Conservation (phyloP, 1,140 invertebrate species). For the Oscheius sp. region DNA sequence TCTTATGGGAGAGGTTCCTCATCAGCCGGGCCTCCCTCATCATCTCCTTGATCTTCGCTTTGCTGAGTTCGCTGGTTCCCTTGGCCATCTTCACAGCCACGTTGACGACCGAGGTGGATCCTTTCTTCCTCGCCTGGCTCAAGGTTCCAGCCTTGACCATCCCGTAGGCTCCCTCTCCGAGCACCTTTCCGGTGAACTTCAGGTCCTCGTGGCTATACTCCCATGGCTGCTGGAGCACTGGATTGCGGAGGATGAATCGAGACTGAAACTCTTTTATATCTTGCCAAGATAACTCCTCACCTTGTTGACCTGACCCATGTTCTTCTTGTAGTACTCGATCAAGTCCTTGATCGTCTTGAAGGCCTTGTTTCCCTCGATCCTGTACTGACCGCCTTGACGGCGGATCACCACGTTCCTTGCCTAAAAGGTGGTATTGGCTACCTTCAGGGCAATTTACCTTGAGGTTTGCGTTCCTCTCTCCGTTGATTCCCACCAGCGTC, state of each 20-base stretch:
- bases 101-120: not conserved
- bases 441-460: too few relatives aligned
- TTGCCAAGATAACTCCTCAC: too few relatives aligned
- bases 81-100: slow-evolving; percentile 26
- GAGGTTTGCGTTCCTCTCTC: too few relatives aligned
- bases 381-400: not conserved
- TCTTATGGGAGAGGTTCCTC: slow-evolving; percentile 28
- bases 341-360: not conserved
- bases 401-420: not conserved
- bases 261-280: too few relatives aligned
- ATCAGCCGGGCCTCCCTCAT: slow-evolving; percentile 35
- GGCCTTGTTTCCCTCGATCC: not conserved
- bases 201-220: not conserved
- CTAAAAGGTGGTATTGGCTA: not conserved
- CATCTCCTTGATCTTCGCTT: slow-evolving; percentile 34
- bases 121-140: not conserved
- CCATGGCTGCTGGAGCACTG: not conserved
- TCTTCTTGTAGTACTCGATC: not conserved
- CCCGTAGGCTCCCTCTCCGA: not conserved
- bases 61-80: not conserved
- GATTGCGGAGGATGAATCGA: not conserved
- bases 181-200: not conserved
- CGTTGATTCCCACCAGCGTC: too few relatives aligned
- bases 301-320: not conserved
- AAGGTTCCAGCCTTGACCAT: not conserved